These are phyloP conservation scores for Apotomis turbidana DNA, from an alignment of 2,888 invertebrate genomes.

Conservation along the genomic window DNA sequence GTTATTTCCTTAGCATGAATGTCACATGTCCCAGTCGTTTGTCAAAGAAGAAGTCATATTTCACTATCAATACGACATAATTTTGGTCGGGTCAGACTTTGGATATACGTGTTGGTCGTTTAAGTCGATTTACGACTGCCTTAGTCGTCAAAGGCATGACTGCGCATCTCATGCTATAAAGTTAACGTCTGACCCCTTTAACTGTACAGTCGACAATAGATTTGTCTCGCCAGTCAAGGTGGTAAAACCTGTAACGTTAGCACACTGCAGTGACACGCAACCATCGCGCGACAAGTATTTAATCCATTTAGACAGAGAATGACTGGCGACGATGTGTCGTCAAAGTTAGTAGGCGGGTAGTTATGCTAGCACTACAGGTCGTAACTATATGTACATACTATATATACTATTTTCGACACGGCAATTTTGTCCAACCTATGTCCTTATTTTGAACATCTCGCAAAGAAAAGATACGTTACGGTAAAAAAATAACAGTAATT, in stretches of 20 bases:
- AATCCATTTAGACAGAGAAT: too few relatives aligned
- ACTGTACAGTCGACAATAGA: constrained; percentile 3
- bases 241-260: not conserved
- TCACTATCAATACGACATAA: not conserved
- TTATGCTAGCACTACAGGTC: too few relatives aligned
- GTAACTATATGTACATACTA: not conserved
- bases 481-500: too few relatives aligned
- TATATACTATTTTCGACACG: too few relatives aligned
- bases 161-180: constrained; percentile 29
- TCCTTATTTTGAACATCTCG: not conserved
- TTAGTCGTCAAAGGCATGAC: constrained; percentile 15
- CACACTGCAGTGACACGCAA: too few relatives aligned
- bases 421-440: not conserved
- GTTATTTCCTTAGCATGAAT: too few relatives aligned
- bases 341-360: too few relatives aligned
- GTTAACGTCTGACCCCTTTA: constrained; percentile 20
- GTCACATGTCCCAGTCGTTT: not conserved
- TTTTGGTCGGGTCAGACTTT: not conserved
- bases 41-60: not conserved
- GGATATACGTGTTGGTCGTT: not conserved
- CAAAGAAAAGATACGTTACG: too few relatives aligned
- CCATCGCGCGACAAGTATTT: too few relatives aligned
- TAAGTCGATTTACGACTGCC: constrained; percentile 15
- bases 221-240: not conserved
- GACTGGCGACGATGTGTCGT: too few relatives aligned